phyloP scores from a whole-genome alignment of 2,113 vertebrate genomes.

The Indicator indicator region DNA sequence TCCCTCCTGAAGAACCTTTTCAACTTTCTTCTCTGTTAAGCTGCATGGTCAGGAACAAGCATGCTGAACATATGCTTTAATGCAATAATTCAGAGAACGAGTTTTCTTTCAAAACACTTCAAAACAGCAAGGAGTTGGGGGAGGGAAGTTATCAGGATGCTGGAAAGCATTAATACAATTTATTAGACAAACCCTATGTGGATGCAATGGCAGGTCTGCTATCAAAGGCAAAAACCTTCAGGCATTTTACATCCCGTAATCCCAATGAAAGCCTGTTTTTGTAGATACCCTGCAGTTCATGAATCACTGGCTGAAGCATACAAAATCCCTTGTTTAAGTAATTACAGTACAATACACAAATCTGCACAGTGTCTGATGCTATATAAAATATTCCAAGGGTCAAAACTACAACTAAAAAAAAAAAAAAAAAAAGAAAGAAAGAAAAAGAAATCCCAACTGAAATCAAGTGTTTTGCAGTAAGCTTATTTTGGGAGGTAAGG shows the following conservation, averaged over 20 bases:
- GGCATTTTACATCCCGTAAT: constrained; percentile 75
- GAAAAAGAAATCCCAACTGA: neutral
- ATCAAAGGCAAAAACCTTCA: constrained; percentile 72
- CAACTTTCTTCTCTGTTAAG: neutral
- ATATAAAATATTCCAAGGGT: constrained; percentile 60
- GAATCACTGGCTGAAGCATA: constrained; percentile 72
- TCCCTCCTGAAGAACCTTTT: neutral
- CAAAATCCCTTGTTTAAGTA: constrained; percentile 75
- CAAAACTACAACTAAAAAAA: constrained; percentile 3
- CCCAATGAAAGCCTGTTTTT: constrained; percentile 72
- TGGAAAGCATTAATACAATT: constrained; percentile 59
- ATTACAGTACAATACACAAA: constrained; percentile 72
- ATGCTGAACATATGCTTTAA: neutral
- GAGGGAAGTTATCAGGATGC: constrained; percentile 51
- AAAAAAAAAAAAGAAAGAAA: neutral
- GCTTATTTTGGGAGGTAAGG: neutral
- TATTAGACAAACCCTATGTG: constrained; percentile 67
- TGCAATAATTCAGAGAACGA: constrained; percentile 5
- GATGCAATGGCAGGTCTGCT: constrained; percentile 64
- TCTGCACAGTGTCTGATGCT: constrained; percentile 66
- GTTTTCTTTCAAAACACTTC: constrained; percentile 42
- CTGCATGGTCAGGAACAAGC: neutral
- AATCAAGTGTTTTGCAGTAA: neutral
- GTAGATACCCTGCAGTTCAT: constrained; percentile 72
- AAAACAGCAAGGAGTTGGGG: constrained; percentile 26